Percentiles rank a stretch among this genome's conserved stretches.
These are phyloP conservation scores for Macquaria australasica DNA, from an alignment of 2,113 vertebrate genomes.

Conservation along the genomic window DNA sequence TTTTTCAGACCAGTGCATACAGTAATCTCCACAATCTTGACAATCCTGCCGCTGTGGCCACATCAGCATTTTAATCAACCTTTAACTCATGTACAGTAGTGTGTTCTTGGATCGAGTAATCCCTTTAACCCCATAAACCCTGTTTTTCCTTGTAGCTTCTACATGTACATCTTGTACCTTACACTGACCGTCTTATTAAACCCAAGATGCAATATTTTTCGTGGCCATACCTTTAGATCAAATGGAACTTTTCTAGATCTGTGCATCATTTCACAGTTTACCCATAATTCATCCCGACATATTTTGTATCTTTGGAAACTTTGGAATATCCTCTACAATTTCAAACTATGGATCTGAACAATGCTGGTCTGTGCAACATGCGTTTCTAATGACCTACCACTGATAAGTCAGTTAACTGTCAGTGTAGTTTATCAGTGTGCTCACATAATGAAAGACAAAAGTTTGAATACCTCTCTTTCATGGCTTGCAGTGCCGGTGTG, in stretches of 20 bases:
- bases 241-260: background rate
- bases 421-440: background rate
- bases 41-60: background rate
- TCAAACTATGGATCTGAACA: background rate
- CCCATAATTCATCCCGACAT: background rate
- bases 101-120: background rate
- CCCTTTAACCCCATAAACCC: slow-evolving; percentile 21
- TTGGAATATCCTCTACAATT: background rate
- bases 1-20: slow-evolving; percentile 40
- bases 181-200: background rate
- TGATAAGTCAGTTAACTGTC: background rate
- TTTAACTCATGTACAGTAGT: slow-evolving; percentile 18
- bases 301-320: background rate
- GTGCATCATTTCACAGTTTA: background rate
- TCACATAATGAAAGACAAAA: background rate
- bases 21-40: slow-evolving; percentile 49
- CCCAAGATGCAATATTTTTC: background rate
- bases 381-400: background rate
- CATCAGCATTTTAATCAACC: slow-evolving; percentile 43
- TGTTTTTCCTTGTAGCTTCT: background rate
- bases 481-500: slow-evolving; percentile 77
- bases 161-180: background rate
- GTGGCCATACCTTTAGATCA: background rate
- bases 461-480: slow-evolving; percentile 75
- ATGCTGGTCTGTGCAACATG: background rate